Conservation (phyloP, 2,797 vertebrate genomes). For the Silurus lanzhouensis region DNA sequence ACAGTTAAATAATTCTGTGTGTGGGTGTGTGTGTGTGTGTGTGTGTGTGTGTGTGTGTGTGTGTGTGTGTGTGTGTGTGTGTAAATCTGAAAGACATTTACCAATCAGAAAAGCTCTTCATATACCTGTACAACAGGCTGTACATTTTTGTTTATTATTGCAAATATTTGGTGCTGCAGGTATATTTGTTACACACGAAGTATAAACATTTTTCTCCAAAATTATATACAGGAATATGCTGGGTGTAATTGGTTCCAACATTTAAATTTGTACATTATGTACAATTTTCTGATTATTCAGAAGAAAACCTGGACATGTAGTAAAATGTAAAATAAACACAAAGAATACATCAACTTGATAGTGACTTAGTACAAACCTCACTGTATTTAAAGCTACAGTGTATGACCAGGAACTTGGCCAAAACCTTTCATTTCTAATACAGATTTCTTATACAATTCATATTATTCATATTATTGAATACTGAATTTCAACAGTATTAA, state of each 20-base stretch:
- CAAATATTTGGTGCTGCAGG: slow-evolving; percentile 63
- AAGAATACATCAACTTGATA: not conserved
- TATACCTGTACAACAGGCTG: slow-evolving; percentile 53
- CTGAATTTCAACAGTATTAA: not conserved
- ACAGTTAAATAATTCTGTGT: no score
- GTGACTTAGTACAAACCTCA: not conserved
- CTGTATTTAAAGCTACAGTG: slow-evolving; percentile 14
- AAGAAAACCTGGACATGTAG: slow-evolving; percentile 15
- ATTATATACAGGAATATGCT: slow-evolving; percentile 67
- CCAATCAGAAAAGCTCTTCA: slow-evolving; percentile 39
- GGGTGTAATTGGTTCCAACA: slow-evolving; percentile 68
- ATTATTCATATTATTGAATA: not conserved
- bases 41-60: no score
- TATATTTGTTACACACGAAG: slow-evolving; percentile 73
- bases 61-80: no score
- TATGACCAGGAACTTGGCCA: slow-evolving; percentile 4
- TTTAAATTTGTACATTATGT: slow-evolving; percentile 79
- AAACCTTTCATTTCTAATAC: not conserved
- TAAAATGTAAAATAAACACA: slow-evolving; percentile 11
- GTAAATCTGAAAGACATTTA: not conserved
- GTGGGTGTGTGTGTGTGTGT: no score
- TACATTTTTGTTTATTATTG: slow-evolving; percentile 82
- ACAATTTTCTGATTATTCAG: slow-evolving; percentile 66
- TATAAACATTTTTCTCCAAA: slow-evolving; percentile 71
- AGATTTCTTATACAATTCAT: not conserved